Base-by-base conservation (phyloP, 92 coral and sea anemone genomes). In the Porites lobata region DNA sequence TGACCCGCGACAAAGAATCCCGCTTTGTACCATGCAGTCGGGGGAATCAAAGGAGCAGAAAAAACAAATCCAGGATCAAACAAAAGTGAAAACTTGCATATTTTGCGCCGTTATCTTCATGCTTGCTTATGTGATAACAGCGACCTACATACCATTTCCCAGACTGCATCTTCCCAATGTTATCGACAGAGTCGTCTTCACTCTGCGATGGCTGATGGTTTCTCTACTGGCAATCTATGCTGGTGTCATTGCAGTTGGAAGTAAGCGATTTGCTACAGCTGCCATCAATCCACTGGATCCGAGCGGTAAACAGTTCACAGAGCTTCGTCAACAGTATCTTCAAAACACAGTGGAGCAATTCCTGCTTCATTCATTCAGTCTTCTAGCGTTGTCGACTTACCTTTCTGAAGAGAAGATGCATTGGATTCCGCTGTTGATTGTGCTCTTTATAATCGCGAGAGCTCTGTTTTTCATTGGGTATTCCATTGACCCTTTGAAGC, bases 301-400 rank as follows among this genome's bases (percentile, higher is more conserved):
- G 32, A 77, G 72, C 64, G 81, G 74, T 54, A 65, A 84, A 21
- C 75, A 79, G 26, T 75, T 63, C 50, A 86, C 88, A 14, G 92
- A 75, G 7, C 21, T 81, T 13, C 75, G 87, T 21, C 12, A 59
- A 6, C 81, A 74, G 17, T 90, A 75, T 76, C 90, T 93, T 6
- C 93, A 83, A 58, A 93, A 93, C 85, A 93, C 96, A 54, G 63
- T 77, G 38, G 96, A 93, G 20, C 96, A 93, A 75, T 93, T 93
- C 76, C 12, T 90, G 71, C 61, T 90, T 19, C 91, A 88, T 69
- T 79, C 86, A 65, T 76, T 93, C 15, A 88, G 89, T 18, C 82
- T 76, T 22, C 58, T 90, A 62, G 85, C 58, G 81, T 69, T 93
- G 81, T 22, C 90, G 9, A 83, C 89, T 43, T 81, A 93, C 65